Base-by-base conservation (phyloP, 2,888 invertebrate species). In the Leucoma salicis region DNA sequence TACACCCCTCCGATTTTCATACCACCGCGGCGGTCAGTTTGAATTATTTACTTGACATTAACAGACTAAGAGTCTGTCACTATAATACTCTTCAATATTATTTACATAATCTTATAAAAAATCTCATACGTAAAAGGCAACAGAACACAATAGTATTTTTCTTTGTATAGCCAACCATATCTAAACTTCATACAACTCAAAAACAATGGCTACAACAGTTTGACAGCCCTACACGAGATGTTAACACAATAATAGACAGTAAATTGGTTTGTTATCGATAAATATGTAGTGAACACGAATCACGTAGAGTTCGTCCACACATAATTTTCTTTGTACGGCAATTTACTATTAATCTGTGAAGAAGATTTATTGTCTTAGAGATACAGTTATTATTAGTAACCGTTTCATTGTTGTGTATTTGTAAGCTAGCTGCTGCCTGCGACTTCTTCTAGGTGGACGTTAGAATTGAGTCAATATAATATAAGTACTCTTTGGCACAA, bases 211-310 rank as follows among this genome's bases (percentile, higher is more conserved):
- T 7, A 21, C 14, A 24, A 35, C 12, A 35, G 35, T 39, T 28
- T 37, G 24, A 25, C 36, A 45, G 33, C n/a, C 33, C 29, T 28
- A 18, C 35, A 18, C 33, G 25, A 49, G 12, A 28, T 40, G 51
- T 45, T 68, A 70, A 73, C 62, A 53, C 62, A 68, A 74, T 76
- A 71, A 74, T 63, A 57, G 51, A 39, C 49, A 38, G 58, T 50
- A 64, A 74, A 75, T 74, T 74, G 67, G 63, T 72, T 68, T 66
- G 71, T 70, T 75, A 70, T 68, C 67, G 57, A 64, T 67, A 70
- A 72, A 74, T 62, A 70, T 63, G 66, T 67, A 56, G 48, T 47
- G 45, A 58, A 61, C 60, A 66, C 55, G 57, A 59, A 70, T 72
- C 77, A 75, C 72, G 76, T 74, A 67, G 60, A 52, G 37, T 42